A percentile compares a stretch with the other conserved stretches of the same genome.
Conservation (phyloP, 2,888 invertebrate genomes). For the Drosophila anomalata region DNA sequence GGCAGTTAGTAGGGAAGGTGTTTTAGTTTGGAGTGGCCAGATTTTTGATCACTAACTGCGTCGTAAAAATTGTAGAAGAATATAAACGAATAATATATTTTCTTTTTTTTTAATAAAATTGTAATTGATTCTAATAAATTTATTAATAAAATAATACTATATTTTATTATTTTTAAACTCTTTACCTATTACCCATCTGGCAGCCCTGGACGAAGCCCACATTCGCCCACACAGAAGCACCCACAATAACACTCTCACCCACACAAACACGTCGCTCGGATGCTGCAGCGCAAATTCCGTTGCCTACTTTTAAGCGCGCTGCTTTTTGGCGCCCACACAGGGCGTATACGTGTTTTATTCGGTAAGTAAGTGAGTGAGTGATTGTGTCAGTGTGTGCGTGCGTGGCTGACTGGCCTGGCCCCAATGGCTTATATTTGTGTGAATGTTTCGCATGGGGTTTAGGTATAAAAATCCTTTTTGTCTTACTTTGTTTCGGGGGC, state of each 20-base stretch:
- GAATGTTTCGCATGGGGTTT: constrained; percentile 37
- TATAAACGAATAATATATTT: background rate
- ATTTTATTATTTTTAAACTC: no score
- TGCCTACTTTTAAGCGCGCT: constrained; percentile 63
- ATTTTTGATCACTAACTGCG: constrained; percentile 17
- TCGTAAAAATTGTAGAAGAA: background rate
- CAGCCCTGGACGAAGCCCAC: constrained; percentile 23
- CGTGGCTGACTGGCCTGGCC: background rate
- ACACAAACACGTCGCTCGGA: constrained; percentile 29
- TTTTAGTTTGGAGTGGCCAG: constrained; percentile 50
- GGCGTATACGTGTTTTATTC: constrained; percentile 11
- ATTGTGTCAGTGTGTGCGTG: constrained; percentile 9
- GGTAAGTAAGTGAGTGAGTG: constrained; percentile 9
- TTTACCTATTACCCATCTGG: constrained; percentile 17
- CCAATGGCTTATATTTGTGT: constrained; percentile 17
- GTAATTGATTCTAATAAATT: no score
- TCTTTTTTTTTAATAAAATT: no score
- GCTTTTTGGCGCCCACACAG: constrained; percentile 49
- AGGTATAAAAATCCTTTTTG: constrained; percentile 60
- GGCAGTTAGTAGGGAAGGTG: constrained; percentile 58
- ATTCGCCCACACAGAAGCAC: constrained; percentile 29
- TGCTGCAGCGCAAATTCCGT: constrained; percentile 42
- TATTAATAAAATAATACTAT: no score
- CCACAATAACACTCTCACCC: constrained; percentile 20
- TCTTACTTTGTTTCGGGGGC: constrained; percentile 53